Conservation (phyloP, 2,113 vertebrate species). For the Hemiprocne comata region DNA sequence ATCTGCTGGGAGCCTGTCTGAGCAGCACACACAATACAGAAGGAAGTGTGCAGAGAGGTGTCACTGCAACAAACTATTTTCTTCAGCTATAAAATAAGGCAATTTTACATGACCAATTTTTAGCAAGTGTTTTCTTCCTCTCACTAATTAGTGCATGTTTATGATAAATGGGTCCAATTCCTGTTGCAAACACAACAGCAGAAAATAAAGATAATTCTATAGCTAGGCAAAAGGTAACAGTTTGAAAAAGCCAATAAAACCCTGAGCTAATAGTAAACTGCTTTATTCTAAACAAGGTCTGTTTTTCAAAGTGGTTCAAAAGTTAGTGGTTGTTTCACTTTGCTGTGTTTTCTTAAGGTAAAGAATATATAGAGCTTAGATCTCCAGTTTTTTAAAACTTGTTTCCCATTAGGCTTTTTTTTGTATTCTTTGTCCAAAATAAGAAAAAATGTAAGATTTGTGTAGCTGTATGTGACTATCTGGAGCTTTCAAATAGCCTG, state of each 20-base stretch:
- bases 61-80: neutral
- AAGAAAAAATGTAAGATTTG: neutral
- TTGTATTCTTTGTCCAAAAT: neutral
- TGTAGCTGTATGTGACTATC: neutral
- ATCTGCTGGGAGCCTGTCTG: neutral
- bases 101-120: neutral
- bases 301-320: neutral
- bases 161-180: neutral
- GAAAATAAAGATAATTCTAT: neutral
- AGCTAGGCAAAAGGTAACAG: neutral
- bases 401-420: neutral
- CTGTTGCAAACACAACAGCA: neutral
- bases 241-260: constrained; percentile 20
- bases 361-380: neutral
- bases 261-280: neutral
- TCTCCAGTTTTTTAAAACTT: neutral
- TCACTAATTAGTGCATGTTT: neutral
- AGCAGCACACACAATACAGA: neutral
- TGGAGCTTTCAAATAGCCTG: neutral
- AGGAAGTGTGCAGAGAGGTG: neutral
- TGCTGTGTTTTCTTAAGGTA: neutral
- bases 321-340: neutral
- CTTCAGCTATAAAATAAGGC: neutral
- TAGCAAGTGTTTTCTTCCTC: neutral
- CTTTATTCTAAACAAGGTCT: neutral